Conservation (phyloP, 1,140 invertebrate species). For the Drosophila seguyi region DNA sequence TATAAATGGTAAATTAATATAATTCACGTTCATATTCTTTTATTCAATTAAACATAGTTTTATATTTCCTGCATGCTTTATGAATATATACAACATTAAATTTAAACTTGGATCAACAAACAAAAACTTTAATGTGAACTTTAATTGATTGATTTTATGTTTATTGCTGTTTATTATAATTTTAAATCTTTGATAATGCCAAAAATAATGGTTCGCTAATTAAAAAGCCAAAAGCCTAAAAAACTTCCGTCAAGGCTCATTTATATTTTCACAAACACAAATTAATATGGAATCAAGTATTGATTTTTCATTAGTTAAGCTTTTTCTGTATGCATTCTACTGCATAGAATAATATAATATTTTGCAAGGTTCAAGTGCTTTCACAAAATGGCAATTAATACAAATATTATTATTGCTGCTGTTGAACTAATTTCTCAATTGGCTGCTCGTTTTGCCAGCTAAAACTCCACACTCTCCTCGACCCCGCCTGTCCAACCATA, state of each 20-base stretch:
- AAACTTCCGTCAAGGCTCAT: background rate
- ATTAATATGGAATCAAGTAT: background rate
- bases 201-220: background rate
- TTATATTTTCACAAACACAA: background rate
- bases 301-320: conserved; percentile 1
- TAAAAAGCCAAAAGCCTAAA: background rate
- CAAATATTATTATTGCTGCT: conserved; percentile 3
- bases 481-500: conserved; percentile 2
- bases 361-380: conserved; percentile 8
- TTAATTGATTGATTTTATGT: conserved; percentile 3
- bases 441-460: background rate
- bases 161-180: conserved; percentile 2
- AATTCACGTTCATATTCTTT: background rate
- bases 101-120: background rate
- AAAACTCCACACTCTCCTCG: background rate
- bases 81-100: background rate
- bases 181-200: conserved; percentile 1
- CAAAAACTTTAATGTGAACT: background rate
- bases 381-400: conserved; percentile 27
- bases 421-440: conserved; percentile 18
- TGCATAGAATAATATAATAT: background rate
- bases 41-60: background rate
- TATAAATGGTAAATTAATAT: background rate
- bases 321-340: background rate
- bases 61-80: background rate